phyloP scores from a whole-genome alignment of 2,888 invertebrate species.

The Tenodera sinensis region DNA sequence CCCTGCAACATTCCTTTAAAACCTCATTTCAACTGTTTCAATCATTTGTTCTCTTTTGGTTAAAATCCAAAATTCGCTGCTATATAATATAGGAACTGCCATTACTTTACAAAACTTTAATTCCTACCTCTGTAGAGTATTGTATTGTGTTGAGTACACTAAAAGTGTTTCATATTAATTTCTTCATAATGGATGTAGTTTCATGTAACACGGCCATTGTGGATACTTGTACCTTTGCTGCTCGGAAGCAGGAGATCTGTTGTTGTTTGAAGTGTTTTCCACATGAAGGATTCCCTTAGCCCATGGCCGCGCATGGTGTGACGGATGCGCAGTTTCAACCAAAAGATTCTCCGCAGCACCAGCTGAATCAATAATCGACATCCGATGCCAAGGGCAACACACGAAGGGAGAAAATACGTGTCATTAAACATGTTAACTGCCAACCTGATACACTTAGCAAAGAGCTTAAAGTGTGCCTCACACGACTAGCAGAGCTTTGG shows the following conservation, averaged over 20 bases:
- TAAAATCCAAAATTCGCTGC: too few species aligned
- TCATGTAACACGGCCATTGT: not conserved
- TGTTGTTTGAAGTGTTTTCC: constrained; percentile 7
- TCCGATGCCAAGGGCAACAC: not conserved
- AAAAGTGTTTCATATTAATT: too few species aligned
- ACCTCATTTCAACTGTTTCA: too few species aligned
- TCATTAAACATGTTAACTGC: not conserved
- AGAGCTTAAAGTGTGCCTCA: not conserved
- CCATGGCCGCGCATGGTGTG: not conserved
- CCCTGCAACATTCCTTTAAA: too few species aligned
- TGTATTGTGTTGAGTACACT: too few species aligned
- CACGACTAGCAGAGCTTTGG: not conserved
- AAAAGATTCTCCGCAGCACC: not conserved
- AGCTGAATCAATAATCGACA: constrained; percentile 10
- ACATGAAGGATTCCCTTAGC: not conserved
- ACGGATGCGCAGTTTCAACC: not conserved
- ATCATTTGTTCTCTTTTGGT: too few species aligned
- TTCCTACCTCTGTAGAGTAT: too few species aligned
- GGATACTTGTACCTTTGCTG: not conserved
- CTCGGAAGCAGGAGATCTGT: not conserved
- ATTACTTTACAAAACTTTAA: too few species aligned
- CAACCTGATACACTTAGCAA: not conserved
- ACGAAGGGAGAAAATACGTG: not conserved
- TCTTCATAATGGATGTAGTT: too few species aligned
- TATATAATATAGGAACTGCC: too few species aligned